These are phyloP conservation scores for Cyanoramphus novaezelandiae DNA, from an alignment of 2,113 vertebrate genomes.

Conservation along the genomic window DNA sequence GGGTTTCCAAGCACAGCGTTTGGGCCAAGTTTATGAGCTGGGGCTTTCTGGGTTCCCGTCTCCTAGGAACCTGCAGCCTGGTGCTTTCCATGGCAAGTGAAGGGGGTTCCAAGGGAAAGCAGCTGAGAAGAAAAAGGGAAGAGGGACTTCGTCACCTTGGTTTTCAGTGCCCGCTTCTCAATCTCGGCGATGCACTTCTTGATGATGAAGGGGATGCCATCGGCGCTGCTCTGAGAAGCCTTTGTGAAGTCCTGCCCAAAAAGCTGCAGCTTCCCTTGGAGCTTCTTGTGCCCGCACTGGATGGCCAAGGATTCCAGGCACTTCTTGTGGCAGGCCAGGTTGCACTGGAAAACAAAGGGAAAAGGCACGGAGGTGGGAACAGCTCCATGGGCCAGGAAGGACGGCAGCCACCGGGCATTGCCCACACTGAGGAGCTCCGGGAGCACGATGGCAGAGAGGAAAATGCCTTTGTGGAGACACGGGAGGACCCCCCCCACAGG, in stretches of 20 bases:
- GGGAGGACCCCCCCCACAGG: neutral
- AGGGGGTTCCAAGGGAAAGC: neutral
- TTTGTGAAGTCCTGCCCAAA: constrained; percentile 88
- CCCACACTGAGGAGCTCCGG: fast-evolving
- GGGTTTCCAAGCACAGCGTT: neutral
- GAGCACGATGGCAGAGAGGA: fast-evolving
- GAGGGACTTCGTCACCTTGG: constrained; percentile 80
- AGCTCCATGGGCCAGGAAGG: fast-evolving
- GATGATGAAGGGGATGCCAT: constrained; percentile 90
- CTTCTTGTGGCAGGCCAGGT: constrained; percentile 93
- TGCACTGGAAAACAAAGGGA: constrained; percentile 78
- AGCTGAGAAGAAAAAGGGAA: neutral
- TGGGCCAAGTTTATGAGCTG: neutral
- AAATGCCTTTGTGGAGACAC: neutral
- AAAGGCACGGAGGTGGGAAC: fast-evolving
- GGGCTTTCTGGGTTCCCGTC: neutral
- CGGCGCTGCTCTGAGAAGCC: constrained; percentile 72
- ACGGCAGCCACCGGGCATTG: neutral
- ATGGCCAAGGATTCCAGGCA: constrained; percentile 95
- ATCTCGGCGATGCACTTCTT: constrained; percentile 92
- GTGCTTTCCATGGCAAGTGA: neutral
- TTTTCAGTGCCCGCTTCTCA: constrained; percentile 86
- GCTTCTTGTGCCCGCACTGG: constrained; percentile 95
- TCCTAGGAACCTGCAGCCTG: neutral
- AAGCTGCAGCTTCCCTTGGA: constrained; percentile 92